Evolutionary conservation across 2,113 vertebrate genomes (phyloP), one percentile per base, ranked within the genome.

Genomic region (Onychorhynchus coronatus): DNA sequence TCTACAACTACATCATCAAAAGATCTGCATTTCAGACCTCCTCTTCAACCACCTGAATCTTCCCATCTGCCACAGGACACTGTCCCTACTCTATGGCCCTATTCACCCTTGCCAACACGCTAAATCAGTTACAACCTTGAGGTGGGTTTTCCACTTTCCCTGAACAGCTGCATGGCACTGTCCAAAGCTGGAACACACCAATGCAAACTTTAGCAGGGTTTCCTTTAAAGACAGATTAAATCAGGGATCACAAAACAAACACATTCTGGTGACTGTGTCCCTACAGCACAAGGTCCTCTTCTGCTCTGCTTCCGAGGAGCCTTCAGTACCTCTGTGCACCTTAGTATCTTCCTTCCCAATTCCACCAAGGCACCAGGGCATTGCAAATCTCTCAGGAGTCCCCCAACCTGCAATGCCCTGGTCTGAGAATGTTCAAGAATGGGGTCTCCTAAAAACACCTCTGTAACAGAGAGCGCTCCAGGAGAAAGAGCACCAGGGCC

Each of bases 341-440:
- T 0, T 0, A 55, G 10, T n/a, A 24, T 35, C 37, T 8, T 67
- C 33, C 44, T 65, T 65, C 37, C 20, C 31, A 47, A 7, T n/a
- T 53, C 24, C 65, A 65, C 16, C 31, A 49, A 84, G 4, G 11
- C 1, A 4, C 15, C 50, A 88, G 56, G 33, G 21, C 18, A 44
- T 20, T 15, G 11, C 11, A 75, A 66, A 65, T 11, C 24, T 72
- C 71, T 46, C 8, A 5, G 11, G 27, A 55, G 11, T 15, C 18
- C 50, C 35, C 9, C 71, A 35, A 25, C 3, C 25, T 53, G 12
- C 33, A 5, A 14, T 66, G 14, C 15, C 42, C 41, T 16, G 14
- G 50, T 4, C 30, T 65, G 35, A 61, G 24, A 5, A 12, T 13
- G 5, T 20, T 62, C 28, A 42, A 80, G 55, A 28, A n/a, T 6